These are phyloP conservation scores for Melieria picta DNA, from an alignment of 2,888 invertebrate species.

Conservation along the genomic window DNA sequence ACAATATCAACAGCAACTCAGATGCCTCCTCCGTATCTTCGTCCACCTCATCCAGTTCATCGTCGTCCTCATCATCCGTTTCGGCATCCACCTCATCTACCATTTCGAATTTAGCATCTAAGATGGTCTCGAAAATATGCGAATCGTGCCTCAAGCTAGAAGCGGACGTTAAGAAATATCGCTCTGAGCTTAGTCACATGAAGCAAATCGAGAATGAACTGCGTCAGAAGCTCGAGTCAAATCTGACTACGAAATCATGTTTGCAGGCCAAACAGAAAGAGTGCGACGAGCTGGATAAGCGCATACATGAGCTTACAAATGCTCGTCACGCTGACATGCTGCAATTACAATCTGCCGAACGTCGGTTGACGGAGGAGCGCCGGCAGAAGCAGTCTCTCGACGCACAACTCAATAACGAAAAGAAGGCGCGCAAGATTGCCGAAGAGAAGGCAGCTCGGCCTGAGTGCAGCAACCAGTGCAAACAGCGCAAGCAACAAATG, in stretches of 20 bases:
- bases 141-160: slow-evolving; percentile 65
- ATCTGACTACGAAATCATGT: slow-evolving; percentile 79
- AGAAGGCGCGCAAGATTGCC: slow-evolving; percentile 74
- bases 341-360: slow-evolving; percentile 79
- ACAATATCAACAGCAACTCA: slow-evolving; percentile 39
- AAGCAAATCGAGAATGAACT: slow-evolving; percentile 66
- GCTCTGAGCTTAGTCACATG: slow-evolving; percentile 64
- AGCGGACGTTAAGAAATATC: slow-evolving; percentile 65
- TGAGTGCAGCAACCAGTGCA: slow-evolving; percentile 76
- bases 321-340: slow-evolving; percentile 83
- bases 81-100: slow-evolving; percentile 56
- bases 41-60: slow-evolving; percentile 49
- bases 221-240: slow-evolving; percentile 67
- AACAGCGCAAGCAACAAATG: slow-evolving; percentile 73
- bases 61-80: slow-evolving; percentile 57
- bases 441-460: slow-evolving; percentile 67
- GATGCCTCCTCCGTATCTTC: slow-evolving; percentile 43
- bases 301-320: slow-evolving; percentile 78
- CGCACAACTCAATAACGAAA: slow-evolving; percentile 77
- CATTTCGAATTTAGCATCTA: slow-evolving; percentile 63
- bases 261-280: slow-evolving; percentile 78
- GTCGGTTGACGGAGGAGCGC: slow-evolving; percentile 83
- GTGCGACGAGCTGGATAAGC: slow-evolving; percentile 87
- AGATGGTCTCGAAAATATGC: slow-evolving; percentile 65
- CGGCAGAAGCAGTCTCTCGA: slow-evolving; percentile 80